These are phyloP conservation scores for Orthonevra nobilis DNA, from an alignment of 2,888 invertebrate species.

Conservation along the genomic window DNA sequence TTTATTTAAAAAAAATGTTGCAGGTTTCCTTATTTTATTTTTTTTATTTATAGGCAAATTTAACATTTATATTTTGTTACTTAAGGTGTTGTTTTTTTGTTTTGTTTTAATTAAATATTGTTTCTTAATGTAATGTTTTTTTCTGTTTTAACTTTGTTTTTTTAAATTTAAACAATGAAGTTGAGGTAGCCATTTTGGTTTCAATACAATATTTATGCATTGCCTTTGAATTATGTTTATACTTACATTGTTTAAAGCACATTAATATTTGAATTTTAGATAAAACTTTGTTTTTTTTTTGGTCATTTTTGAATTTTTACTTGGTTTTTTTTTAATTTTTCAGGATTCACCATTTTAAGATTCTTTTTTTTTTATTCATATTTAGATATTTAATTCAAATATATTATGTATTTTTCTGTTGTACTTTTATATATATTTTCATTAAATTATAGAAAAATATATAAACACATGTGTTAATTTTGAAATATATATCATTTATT, in stretches of 20 bases:
- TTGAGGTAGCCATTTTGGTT: constrained; percentile 64
- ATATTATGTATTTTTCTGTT: neutral
- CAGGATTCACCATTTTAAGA: neutral
- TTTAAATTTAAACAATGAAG: constrained; percentile 34
- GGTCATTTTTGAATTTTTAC: constrained; percentile 19
- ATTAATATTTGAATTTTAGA: neutral
- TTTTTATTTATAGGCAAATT: constrained; percentile 61
- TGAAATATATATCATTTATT: constrained; percentile 28
- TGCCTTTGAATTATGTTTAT: constrained; percentile 2
- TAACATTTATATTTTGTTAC: constrained; percentile 56
- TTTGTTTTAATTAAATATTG: constrained; percentile 38
- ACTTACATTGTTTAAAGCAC: constrained; percentile 15
- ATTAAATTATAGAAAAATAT: constrained; percentile 33
- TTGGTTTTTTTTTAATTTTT: constrained; percentile 19
- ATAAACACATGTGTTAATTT: neutral
- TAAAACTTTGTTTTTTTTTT: constrained; percentile 17
- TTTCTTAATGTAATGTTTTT: neutral
- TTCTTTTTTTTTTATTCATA: constrained; percentile 6
- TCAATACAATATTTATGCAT: constrained; percentile 20
- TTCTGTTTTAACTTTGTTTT: neutral
- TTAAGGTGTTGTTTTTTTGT: constrained; percentile 32
- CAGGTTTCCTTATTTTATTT: constrained; percentile 15
- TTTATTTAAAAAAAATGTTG: constrained; percentile 17
- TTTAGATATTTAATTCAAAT: neutral
- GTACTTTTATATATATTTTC: neutral